These are phyloP conservation scores for Atherinomorus stipes DNA, from an alignment of 2,113 vertebrate genomes.

Conservation along the genomic window DNA sequence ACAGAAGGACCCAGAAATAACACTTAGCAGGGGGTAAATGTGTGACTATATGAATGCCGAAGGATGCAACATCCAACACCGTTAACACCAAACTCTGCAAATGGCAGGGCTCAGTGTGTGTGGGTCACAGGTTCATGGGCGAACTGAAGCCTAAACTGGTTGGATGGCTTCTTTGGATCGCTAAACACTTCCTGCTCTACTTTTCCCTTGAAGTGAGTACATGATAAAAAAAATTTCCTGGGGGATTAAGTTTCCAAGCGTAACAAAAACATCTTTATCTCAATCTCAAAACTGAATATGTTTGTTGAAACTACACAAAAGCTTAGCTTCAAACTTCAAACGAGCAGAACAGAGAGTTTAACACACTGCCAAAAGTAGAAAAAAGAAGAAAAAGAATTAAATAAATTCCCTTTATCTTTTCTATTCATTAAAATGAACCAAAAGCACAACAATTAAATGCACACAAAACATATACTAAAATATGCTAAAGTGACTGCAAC, in stretches of 20 bases:
- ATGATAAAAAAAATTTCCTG: conserved; percentile 11
- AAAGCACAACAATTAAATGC: background rate
- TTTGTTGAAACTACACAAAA: conserved; percentile 5
- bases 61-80: conserved; percentile 59
- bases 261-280: background rate
- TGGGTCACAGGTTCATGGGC: conserved; percentile 29
- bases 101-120: conserved; percentile 24
- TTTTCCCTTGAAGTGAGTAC: conserved; percentile 13
- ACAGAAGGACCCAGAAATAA: conserved; percentile 56
- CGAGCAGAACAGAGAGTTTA: background rate
- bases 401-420: background rate
- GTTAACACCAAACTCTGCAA: conserved; percentile 11
- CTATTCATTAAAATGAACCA: background rate
- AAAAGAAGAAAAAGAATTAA: too few species aligned
- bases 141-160: conserved; percentile 38
- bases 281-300: background rate
- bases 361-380: conserved; percentile 2
- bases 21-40: conserved; percentile 40
- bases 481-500: background rate
- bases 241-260: background rate
- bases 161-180: conserved; percentile 31
- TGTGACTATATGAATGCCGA: conserved; percentile 35
- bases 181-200: conserved; percentile 24
- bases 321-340: background rate
- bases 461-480: too few species aligned